phyloP scores from a whole-genome alignment of 1,140 invertebrate species.

The Drosophila ohnishii region DNA sequence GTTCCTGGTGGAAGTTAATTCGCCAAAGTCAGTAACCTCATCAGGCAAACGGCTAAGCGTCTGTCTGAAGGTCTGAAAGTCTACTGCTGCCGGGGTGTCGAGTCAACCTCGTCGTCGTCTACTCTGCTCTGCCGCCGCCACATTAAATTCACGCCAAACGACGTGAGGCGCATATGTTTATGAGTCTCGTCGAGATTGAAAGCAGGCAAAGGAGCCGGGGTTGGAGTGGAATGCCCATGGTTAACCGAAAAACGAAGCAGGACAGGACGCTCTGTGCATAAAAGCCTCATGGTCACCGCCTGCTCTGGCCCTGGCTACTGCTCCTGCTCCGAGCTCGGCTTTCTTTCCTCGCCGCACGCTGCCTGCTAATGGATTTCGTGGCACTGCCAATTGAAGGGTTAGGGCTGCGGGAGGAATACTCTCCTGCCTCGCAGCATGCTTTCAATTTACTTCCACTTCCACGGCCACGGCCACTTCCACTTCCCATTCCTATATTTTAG shows the following conservation, averaged over 20 bases:
- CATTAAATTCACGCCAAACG: slow-evolving; percentile 81
- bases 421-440: slow-evolving; percentile 67
- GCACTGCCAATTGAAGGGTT: slow-evolving; percentile 62
- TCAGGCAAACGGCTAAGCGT: slow-evolving; percentile 73
- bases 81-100: slow-evolving; percentile 9
- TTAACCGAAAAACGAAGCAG: slow-evolving; percentile 79
- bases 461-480: slow-evolving; percentile 11
- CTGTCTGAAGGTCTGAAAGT: slow-evolving; percentile 39
- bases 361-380: slow-evolving; percentile 78
- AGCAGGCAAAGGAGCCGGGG: slow-evolving; percentile 37
- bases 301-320: slow-evolving; percentile 24
- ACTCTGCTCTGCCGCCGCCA: slow-evolving; percentile 54
- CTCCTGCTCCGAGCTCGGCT: slow-evolving; percentile 19
- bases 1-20: slow-evolving; percentile 75
- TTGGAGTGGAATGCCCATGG: slow-evolving; percentile 75
- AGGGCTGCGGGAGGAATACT: slow-evolving; percentile 57
- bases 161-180: slow-evolving; percentile 83
- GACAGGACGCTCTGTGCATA: slow-evolving; percentile 79
- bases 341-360: slow-evolving; percentile 64
- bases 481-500: background rate
- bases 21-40: slow-evolving; percentile 82
- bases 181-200: slow-evolving; percentile 80
- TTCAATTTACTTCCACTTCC: slow-evolving; percentile 74
- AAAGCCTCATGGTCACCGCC: slow-evolving; percentile 69
- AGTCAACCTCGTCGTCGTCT: slow-evolving; percentile 21